Evolutionary conservation across 2,888 invertebrate species (phyloP).

Genomic region (Melanotus villosus): DNA sequence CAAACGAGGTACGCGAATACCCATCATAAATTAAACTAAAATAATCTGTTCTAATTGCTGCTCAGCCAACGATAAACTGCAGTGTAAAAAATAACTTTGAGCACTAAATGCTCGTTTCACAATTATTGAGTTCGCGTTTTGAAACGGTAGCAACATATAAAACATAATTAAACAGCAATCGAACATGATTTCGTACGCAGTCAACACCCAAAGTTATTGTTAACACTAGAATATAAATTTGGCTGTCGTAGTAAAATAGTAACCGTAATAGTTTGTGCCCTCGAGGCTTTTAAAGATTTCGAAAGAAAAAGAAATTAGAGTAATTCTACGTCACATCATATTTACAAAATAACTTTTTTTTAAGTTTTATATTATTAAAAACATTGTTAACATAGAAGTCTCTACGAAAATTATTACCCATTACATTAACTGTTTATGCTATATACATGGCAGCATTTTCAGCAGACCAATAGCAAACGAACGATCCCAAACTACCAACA

Average conservation of each 20-base stretch:
- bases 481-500: constrained; percentile 28
- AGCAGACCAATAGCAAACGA: constrained; percentile 50
- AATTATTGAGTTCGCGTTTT: too few relatives aligned
- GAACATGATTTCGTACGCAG: constrained; percentile 14
- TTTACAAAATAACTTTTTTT: constrained; percentile 44
- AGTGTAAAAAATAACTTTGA: constrained; percentile 27
- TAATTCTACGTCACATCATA: constrained; percentile 40
- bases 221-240: constrained; percentile 35
- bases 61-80: constrained; percentile 20
- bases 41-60: background rate
- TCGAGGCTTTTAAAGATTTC: constrained; percentile 14
- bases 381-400: constrained; percentile 37
- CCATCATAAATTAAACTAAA: constrained; percentile 1
- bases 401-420: constrained; percentile 46
- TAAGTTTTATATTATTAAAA: constrained; percentile 41
- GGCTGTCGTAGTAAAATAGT: constrained; percentile 35
- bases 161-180: too few relatives aligned
- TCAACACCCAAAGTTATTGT: constrained; percentile 22
- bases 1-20: background rate
- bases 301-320: constrained; percentile 33
- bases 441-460: constrained; percentile 52
- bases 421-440: constrained; percentile 48
- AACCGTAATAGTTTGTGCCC: constrained; percentile 27
- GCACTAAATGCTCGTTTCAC: background rate
- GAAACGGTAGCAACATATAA: too few relatives aligned